Evolutionary conservation across 2,888 invertebrate species (phyloP).

Genomic region (Ametastegia equiseti): DNA sequence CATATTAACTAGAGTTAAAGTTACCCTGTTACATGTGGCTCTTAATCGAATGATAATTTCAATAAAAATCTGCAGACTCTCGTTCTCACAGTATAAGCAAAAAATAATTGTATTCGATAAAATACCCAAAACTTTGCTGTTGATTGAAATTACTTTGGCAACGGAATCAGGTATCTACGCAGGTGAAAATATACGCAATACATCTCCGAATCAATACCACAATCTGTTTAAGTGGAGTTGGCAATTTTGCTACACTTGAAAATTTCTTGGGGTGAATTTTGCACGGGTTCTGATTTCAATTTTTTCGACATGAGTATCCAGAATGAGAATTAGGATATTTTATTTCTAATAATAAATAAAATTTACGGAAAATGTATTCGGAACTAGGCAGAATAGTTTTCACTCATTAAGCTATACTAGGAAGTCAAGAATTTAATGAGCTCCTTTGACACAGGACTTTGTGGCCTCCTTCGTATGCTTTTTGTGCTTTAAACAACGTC

Average conservation of each 20-base stretch:
- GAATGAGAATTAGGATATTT: no score
- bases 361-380: neutral
- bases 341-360: no score
- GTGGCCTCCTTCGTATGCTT: neutral
- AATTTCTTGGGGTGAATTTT: neutral
- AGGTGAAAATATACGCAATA: neutral
- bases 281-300: neutral
- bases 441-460: slow-evolving; percentile 12
- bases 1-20: neutral
- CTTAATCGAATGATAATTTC: no score
- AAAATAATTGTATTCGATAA: no score
- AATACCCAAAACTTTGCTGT: no score
- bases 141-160: no score
- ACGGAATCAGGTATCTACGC: no score
- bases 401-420: slow-evolving; percentile 4
- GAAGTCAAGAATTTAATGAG: slow-evolving; percentile 18
- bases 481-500: neutral
- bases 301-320: no score
- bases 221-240: neutral
- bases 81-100: no score
- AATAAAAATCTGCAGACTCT: no score
- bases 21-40: no score
- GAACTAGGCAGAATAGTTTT: neutral
- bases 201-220: neutral
- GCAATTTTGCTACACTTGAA: neutral